Conservation (phyloP, 2,113 vertebrate genomes). For the cattle (Bos taurus) region ARS-UCD2.0 NC_037337.1:68058501-68059000, state of each 20-base stretch:
- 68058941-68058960: neutral
- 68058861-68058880: neutral
- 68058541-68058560: too few species aligned
- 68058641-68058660: neutral
- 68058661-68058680: neutral
- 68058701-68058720: neutral
- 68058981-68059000: neutral
- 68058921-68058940: neutral
- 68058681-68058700: neutral
- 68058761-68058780: neutral
- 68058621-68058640: neutral
- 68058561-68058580: neutral
- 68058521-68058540: too few species aligned
- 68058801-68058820: neutral
- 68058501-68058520: too few species aligned
- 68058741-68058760: neutral
- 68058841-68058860: neutral
- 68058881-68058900: neutral
- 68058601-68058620: neutral
- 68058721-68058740: neutral
- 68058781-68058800: neutral
- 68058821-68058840: neutral
- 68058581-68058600: constrained; percentile 2
- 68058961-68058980: neutral
- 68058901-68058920: neutral